These are phyloP conservation scores for Brachylomia viminalis DNA, from an alignment of 2,888 invertebrate species.

Conservation along the genomic window DNA sequence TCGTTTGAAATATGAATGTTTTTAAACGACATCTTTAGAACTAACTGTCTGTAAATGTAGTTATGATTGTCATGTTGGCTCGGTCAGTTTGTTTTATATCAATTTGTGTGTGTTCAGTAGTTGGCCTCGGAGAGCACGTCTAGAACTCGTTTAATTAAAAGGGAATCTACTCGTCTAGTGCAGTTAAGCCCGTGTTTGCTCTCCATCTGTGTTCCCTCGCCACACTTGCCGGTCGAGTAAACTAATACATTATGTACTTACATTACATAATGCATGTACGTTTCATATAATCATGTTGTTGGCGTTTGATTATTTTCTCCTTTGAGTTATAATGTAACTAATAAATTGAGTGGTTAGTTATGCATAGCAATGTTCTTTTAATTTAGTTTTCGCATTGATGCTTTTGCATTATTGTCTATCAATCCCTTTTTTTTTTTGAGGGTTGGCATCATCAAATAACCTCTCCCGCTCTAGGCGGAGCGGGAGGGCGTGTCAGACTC, in stretches of 20 bases:
- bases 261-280: conserved; percentile 52
- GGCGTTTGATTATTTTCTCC: conserved; percentile 35
- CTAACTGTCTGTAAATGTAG: conserved; percentile 13
- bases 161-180: conserved; percentile 82
- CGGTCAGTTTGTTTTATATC: conserved; percentile 66
- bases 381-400: neutral
- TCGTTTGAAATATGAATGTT: conserved; percentile 24
- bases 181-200: conserved; percentile 84
- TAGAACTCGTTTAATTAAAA: conserved; percentile 87
- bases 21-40: conserved; percentile 17
- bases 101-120: conserved; percentile 71
- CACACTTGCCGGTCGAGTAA: conserved; percentile 70
- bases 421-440: no score
- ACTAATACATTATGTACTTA: conserved; percentile 73
- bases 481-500: no score
- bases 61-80: conserved; percentile 42
- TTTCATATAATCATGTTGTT: conserved; percentile 47
- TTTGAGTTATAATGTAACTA: conserved; percentile 23
- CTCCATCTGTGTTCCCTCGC: conserved; percentile 76
- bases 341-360: conserved; percentile 3
- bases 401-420: neutral
- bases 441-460: no score
- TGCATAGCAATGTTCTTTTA: neutral
- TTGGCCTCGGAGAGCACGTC: conserved; percentile 73
- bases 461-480: no score